Evolutionary conservation across 2,113 vertebrate genomes (phyloP), one percentile per base, ranked within the genome.

Genomic region (Notarius lentiginosus): DNA sequence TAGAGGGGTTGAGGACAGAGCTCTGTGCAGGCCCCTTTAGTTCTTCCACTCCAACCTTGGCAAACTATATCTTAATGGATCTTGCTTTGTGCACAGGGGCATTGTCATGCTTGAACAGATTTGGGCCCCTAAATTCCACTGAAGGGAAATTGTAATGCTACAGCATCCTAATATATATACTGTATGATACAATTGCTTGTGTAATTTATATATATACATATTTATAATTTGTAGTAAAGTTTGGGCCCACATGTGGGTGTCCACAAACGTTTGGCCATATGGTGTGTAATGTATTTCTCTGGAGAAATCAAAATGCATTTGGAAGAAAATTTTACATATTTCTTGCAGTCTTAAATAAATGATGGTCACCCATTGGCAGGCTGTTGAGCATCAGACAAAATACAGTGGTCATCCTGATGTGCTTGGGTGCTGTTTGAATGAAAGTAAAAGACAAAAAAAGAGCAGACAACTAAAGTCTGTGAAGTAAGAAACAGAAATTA

Each of bases 391-490:
- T 63, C 14, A 84, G 7, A 51, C 56, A 8, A 58, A 73, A 51
- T 20, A 51, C 41, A 27, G 27, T 7, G 17, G 47, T 56, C 12
- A 10, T 84, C 41, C 55, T 73, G 17, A 10, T 83, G 55, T 86
- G 66, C 22, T 61, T 53, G 24, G 24, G n/a, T 65, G 58, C 51
- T 34, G 30, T 41, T 75, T 70, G 73, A 84, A 65, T 83, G 27
- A 88, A 80, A 63, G 22, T 15, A 47, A 47, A 63, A 51, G 77
- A 72, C 72, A 56, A 24, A 60, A 87, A 24, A 53, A 56, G 11
- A 80, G 24, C 51, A 84, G 75, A 70, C 27, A 77, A 80, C 30
- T 61, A 17, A 76, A 87, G 82, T 49, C 24, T 80, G 84, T 15
- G 24, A 73, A 72, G 41, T 27, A 68, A 79, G 20, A 34, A 18